Base-by-base conservation (phyloP, 2,888 invertebrate species). In the Hybos culiciformis region DNA sequence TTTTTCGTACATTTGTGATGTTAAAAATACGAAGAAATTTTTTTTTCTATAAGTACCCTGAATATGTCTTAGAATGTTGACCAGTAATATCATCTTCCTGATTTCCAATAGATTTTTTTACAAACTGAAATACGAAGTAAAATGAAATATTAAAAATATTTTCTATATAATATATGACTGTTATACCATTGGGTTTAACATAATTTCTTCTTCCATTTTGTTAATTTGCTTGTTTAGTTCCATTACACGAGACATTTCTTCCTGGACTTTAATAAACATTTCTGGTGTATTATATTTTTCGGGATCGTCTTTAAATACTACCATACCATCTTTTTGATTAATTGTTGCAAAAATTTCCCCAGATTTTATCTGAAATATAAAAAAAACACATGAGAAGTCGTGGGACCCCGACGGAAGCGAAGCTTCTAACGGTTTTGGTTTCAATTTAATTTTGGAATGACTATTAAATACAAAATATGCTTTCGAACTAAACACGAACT, bases 251-350 rank as follows among this genome's bases (percentile, higher is more conserved):
- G 79, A 77, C 77, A 90, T 80, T 70, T 87, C 80, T 58, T 83
- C 79, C 68, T 94, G 91, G 47, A 96, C 68, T 49, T 83, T 78
- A 55, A 83, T 79, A 57, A 96, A 72, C 69, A 93, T 92, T 57
- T 78, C 77, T 0, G 91, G 85, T 48, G 88, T 86, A 55, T 91
- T 86, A 63, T 87, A 94, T 63, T 91, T 92, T 62, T 94, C 93
- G 9, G 93, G 93, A 64, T 88, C 90, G 59, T 96, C 94, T 54
- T 88, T 79, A 63, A 97, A 97, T 42, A 91, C 77, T 14, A 97
- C 94, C 94, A 96, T 96, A 12, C 96, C 94, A 68, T 96, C 94
- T 66, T 88, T 90, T 69, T 94, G 91, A 70, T 94, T 93, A 52
- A 97, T 94, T 56, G 87, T 86, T 20, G 96, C 96, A 70, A 83